Evolutionary conservation across 2,888 invertebrate genomes (phyloP).

Genomic region (Drosophila mimica): DNA sequence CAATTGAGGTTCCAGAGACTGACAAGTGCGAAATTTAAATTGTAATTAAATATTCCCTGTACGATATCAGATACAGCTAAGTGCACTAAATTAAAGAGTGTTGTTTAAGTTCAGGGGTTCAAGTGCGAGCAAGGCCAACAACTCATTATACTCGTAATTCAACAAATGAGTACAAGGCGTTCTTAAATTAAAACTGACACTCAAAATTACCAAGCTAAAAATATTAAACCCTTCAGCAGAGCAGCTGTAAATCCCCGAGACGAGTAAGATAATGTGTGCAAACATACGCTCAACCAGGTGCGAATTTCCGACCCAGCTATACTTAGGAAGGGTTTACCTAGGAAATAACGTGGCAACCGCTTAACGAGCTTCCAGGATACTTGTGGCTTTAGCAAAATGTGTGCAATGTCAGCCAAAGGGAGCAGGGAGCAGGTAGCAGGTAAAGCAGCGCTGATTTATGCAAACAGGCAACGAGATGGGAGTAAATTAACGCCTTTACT

Average conservation of each 20-base stretch:
- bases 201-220: slow-evolving; percentile 65
- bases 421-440: not conserved
- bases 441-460: slow-evolving; percentile 63
- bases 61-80: not conserved
- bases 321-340: slow-evolving; percentile 47
- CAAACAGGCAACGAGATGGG: slow-evolving; percentile 66
- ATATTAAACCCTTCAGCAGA: slow-evolving; percentile 66
- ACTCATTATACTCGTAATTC: slow-evolving; percentile 52
- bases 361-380: slow-evolving; percentile 69
- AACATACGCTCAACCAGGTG: slow-evolving; percentile 64
- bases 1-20: not conserved
- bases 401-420: slow-evolving; percentile 17
- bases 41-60: not conserved
- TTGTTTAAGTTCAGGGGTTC: not conserved
- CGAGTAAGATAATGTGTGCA: slow-evolving; percentile 56
- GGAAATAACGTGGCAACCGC: slow-evolving; percentile 52
- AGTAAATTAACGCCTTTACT: slow-evolving; percentile 72
- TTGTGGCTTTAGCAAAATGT: slow-evolving; percentile 69
- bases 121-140: slow-evolving; percentile 23
- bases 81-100: not conserved
- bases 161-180: slow-evolving; percentile 59
- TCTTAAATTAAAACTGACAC: slow-evolving; percentile 59
- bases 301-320: slow-evolving; percentile 20
- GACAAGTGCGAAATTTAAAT: not conserved
- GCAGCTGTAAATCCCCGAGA: slow-evolving; percentile 62